phyloP scores from a whole-genome alignment of 2,888 invertebrate genomes.

The Acanthococcus lagerstroemiae region DNA sequence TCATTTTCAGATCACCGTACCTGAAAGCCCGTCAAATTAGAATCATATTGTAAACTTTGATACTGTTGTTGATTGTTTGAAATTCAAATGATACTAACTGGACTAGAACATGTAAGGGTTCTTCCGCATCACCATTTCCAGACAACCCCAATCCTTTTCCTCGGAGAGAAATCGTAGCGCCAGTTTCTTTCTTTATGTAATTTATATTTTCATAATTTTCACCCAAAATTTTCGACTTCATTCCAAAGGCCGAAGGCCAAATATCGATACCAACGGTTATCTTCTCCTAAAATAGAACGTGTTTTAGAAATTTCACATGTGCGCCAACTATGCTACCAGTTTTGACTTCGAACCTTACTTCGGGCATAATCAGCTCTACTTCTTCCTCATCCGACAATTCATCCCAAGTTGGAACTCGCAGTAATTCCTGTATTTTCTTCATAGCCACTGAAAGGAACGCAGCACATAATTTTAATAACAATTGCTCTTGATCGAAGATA shows the following conservation, averaged over 20 bases:
- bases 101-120: slow-evolving; percentile 64
- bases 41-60: no score
- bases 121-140: slow-evolving; percentile 49
- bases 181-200: slow-evolving; percentile 68
- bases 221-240: slow-evolving; percentile 63
- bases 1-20: neutral
- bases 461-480: slow-evolving; percentile 19
- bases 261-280: slow-evolving; percentile 66
- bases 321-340: no score
- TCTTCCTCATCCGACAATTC: slow-evolving; percentile 15
- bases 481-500: no score
- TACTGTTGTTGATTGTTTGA: no score
- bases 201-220: slow-evolving; percentile 60
- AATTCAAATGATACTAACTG: slow-evolving; percentile 48
- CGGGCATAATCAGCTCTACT: neutral
- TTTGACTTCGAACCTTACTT: no score
- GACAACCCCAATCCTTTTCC: slow-evolving; percentile 55
- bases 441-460: slow-evolving; percentile 39
- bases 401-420: slow-evolving; percentile 33
- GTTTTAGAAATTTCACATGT: no score
- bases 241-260: slow-evolving; percentile 63
- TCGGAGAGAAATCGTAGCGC: slow-evolving; percentile 61
- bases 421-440: slow-evolving; percentile 38
- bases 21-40: no score
- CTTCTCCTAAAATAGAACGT: slow-evolving; percentile 58